Evolutionary conservation across 2,888 invertebrate species (phyloP).

Genomic region (Nomada fabriciana): DNA sequence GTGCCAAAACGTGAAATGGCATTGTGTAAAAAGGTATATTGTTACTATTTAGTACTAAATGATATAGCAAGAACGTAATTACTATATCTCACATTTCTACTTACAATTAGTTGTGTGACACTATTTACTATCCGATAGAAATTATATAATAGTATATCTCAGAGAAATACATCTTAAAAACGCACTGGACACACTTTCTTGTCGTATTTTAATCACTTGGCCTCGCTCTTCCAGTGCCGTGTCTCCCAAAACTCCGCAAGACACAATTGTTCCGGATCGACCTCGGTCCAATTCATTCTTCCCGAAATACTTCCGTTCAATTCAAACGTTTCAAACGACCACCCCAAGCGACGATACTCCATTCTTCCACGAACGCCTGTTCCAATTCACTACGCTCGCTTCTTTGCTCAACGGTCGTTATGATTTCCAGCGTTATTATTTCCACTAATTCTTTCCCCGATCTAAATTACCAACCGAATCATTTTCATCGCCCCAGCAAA

Average conservation of each 20-base stretch:
- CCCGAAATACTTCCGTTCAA: not conserved
- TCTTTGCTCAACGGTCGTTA: not conserved
- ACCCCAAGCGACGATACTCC: slow-evolving; percentile 4
- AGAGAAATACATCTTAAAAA: too few relatives aligned
- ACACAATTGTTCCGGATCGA: slow-evolving; percentile 1
- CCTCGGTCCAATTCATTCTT: slow-evolving; percentile 15
- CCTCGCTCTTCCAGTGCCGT: too few relatives aligned
- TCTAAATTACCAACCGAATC: not conserved
- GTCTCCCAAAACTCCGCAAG: not conserved
- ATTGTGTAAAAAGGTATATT: too few relatives aligned
- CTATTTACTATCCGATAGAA: too few relatives aligned
- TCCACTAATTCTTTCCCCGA: not conserved
- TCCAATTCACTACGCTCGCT: slow-evolving; percentile 1
- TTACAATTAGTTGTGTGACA: too few relatives aligned
- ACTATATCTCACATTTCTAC: too few relatives aligned
- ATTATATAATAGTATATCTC: too few relatives aligned
- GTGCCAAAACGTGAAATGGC: too few relatives aligned
- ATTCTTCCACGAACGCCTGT: not conserved
- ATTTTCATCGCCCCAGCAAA: not conserved
- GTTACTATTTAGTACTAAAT: too few relatives aligned
- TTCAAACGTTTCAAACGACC: slow-evolving; percentile 21
- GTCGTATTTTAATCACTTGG: too few relatives aligned
- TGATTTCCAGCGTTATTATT: not conserved
- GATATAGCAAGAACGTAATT: too few relatives aligned
- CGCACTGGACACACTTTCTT: too few relatives aligned